Evolutionary conservation across 2,113 vertebrate species (phyloP).

Genomic region (Paralichthys olivaceus): DNA sequence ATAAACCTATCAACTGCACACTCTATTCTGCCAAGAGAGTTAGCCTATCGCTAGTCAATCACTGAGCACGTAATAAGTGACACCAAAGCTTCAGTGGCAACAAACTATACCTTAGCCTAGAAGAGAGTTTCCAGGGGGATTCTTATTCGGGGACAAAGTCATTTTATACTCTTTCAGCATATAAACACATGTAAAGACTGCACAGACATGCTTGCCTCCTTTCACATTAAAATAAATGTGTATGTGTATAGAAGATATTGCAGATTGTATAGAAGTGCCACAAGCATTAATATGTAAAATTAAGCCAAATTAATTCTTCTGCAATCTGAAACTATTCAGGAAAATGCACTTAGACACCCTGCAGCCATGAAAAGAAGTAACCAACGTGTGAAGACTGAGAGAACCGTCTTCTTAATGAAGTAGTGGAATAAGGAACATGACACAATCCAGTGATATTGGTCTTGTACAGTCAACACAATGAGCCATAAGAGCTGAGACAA

Average conservation of each 20-base stretch:
- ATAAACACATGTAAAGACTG: slow-evolving; percentile 1
- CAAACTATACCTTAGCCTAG: slow-evolving; percentile 8
- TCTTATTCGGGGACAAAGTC: not conserved
- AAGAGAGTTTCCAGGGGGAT: slow-evolving; percentile 14
- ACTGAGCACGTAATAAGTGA: slow-evolving; percentile 2
- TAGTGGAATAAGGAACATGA: not conserved
- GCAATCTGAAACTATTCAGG: not conserved
- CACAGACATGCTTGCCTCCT: slow-evolving; percentile 11
- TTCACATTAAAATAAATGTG: slow-evolving; percentile 16
- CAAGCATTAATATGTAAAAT: not conserved
- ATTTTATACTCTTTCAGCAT: slow-evolving; percentile 25
- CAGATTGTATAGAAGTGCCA: not conserved
- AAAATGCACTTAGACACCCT: not conserved
- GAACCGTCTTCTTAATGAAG: not conserved
- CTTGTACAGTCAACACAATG: not conserved
- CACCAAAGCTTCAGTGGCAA: not conserved
- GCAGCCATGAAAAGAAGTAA: slow-evolving; percentile 33
- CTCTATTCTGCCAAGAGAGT: not conserved
- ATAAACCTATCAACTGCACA: not conserved
- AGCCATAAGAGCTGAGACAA: not conserved
- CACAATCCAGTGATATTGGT: not conserved
- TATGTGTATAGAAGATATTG: not conserved
- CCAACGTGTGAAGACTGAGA: not conserved
- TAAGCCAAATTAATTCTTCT: not conserved
- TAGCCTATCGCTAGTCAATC: not conserved